These are phyloP conservation scores for Chaenodraco wilsoni DNA, from an alignment of 2,797 vertebrate species.

Conservation along the genomic window DNA sequence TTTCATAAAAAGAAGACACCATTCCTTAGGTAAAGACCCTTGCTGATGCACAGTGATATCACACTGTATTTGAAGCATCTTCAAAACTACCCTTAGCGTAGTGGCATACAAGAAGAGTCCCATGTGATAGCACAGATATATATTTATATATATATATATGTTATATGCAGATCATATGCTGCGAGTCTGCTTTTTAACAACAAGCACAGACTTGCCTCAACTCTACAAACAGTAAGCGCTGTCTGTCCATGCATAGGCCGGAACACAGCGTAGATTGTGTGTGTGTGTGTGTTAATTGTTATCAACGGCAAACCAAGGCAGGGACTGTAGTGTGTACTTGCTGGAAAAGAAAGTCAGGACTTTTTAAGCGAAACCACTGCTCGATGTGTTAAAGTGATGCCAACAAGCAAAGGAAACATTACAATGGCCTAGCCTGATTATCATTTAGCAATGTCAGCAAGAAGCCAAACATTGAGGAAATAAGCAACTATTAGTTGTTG, in stretches of 20 bases:
- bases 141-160: conserved; percentile 40
- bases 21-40: conserved; percentile 49
- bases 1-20: conserved; percentile 72
- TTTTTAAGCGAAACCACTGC: not conserved
- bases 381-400: too few relatives aligned
- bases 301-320: conserved; percentile 45
- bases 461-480: conserved; percentile 42
- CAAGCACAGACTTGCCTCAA: conserved; percentile 54
- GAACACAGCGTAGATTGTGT: conserved; percentile 48
- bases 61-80: conserved; percentile 55
- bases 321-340: conserved; percentile 44
- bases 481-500: conserved; percentile 26
- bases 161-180: conserved; percentile 63
- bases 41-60: conserved; percentile 58
- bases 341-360: not conserved
- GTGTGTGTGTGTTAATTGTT: conserved; percentile 23
- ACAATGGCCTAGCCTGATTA: conserved; percentile 55
- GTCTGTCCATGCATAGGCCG: conserved; percentile 59
- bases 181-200: conserved; percentile 37
- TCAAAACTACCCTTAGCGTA: conserved; percentile 51
- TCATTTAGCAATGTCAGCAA: conserved; percentile 60
- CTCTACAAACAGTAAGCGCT: conserved; percentile 55
- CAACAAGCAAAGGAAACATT: conserved; percentile 26
- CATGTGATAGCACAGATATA: conserved; percentile 70
- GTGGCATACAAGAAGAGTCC: conserved; percentile 63